Base-by-base conservation (phyloP, 2,888 invertebrate species). In the Eupithecia insigniata region DNA sequence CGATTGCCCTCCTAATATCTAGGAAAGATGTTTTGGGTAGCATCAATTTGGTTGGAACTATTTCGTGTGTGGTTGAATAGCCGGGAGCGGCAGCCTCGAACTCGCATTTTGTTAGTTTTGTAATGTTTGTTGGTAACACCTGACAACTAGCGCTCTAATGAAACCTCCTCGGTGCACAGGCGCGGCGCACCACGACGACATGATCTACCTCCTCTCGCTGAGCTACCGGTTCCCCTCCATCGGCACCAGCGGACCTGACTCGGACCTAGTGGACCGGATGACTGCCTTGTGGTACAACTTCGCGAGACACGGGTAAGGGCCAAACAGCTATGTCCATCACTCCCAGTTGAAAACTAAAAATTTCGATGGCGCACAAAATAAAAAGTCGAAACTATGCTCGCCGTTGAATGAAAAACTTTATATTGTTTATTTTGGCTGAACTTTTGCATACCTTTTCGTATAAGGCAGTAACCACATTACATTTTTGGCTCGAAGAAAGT, bases 131-230 rank as follows among this genome's bases (percentile, higher is more conserved):
- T 46, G n/a, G 43, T n/a, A 46, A 43, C 18, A n/a, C n/a, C 8
- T 46, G 46, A 46, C 46, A 6, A 51, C 22, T 51, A 18, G 8
- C 46, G 46, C 10, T 46, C n/a, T 51, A 22, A n/a, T 10, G 3
- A 2, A 16, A 2, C 22, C n/a, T 51, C 55, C 32, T 2, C 18
- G 7, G 18, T 14, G 7, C 58, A 10, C 61, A 95, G 95, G 86
- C 0, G 88, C 85, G 1, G 89, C 90, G 3, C 93, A 93, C 72
- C 91, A 92, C 77, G 93, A 95, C 74, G 95, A 95, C 78, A 81
- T 95, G 65, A 86, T 95, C 72, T 95, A 95, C 81, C 78, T 95
- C 43, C 94, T 95, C 81, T 85, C 89, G 16, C 82, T 92, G 79
- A 84, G 83, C 66, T 89, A 85, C 81, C 84, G 87, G 18, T 34